Evolutionary conservation across 2,113 vertebrate species (phyloP).

Genomic region (Paedocypris sp.): DNA sequence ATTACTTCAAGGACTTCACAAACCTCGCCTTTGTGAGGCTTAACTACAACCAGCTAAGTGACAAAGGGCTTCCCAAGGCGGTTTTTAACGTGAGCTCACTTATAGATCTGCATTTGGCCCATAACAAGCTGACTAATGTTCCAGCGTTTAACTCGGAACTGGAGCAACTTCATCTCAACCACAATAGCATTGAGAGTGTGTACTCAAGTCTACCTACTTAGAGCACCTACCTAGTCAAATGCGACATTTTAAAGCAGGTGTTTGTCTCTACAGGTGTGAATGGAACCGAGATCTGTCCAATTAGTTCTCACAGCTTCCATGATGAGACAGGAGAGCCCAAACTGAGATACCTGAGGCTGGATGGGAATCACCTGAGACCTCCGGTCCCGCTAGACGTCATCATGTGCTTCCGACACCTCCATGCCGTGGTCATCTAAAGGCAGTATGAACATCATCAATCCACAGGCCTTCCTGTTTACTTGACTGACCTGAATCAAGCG

Average conservation of each 20-base stretch:
- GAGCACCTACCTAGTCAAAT: background rate
- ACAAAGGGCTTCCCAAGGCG: slow-evolving; percentile 77
- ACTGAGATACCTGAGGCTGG: slow-evolving; percentile 87
- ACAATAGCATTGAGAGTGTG: slow-evolving; percentile 86
- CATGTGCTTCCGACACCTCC: slow-evolving; percentile 91
- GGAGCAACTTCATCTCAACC: slow-evolving; percentile 90
- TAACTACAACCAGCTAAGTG: slow-evolving; percentile 86
- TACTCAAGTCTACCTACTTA: background rate
- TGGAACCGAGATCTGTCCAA: slow-evolving; percentile 82
- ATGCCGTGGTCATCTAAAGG: slow-evolving; percentile 76
- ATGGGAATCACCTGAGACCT: slow-evolving; percentile 81
- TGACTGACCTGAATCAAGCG: slow-evolving; percentile 26
- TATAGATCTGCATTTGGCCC: slow-evolving; percentile 84
- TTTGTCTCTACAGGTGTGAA: slow-evolving; percentile 70
- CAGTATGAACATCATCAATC: background rate
- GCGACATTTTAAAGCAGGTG: background rate
- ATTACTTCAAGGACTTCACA: slow-evolving; percentile 78
- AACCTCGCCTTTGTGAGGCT: slow-evolving; percentile 85
- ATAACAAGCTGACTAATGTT: slow-evolving; percentile 80
- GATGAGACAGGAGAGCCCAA: slow-evolving; percentile 61
- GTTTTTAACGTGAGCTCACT: slow-evolving; percentile 86
- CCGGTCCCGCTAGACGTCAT: slow-evolving; percentile 89
- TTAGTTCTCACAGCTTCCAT: slow-evolving; percentile 37
- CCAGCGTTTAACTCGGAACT: slow-evolving; percentile 74
- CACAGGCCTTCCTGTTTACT: slow-evolving; percentile 21